Percentiles rank a stretch among this genome's conserved stretches.
Conservation (phyloP, 2,888 invertebrate genomes). For the Tetrapedia diversipes region DNA sequence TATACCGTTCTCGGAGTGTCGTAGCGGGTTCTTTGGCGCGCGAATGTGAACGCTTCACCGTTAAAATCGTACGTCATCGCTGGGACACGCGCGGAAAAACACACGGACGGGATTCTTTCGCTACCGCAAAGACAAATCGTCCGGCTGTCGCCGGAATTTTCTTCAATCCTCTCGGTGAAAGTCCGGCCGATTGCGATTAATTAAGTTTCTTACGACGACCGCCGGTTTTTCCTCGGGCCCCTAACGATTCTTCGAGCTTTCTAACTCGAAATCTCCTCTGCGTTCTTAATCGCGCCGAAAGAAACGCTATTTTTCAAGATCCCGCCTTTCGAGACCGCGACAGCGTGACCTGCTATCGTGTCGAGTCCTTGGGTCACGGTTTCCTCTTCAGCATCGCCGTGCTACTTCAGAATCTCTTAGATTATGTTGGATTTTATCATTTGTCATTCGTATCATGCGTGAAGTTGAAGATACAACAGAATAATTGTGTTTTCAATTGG, state of each 20-base stretch:
- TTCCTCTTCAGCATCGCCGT: too few relatives aligned
- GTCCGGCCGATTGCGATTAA: slow-evolving; percentile 29
- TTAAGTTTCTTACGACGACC: slow-evolving; percentile 13
- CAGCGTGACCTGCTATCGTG: too few relatives aligned
- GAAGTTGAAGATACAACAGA: too few relatives aligned
- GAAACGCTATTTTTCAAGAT: neutral
- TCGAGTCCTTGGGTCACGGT: too few relatives aligned
- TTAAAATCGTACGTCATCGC: slow-evolving; percentile 51
- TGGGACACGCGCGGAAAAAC: slow-evolving; percentile 7
- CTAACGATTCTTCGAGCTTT: neutral
- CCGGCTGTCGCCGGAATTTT: slow-evolving; percentile 21
- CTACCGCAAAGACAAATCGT: slow-evolving; percentile 40
- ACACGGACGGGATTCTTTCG: slow-evolving; percentile 1
- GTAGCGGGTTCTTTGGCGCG: neutral
- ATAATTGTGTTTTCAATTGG: too few relatives aligned
- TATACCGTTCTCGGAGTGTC: slow-evolving; percentile 28
- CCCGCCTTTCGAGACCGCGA: neutral
- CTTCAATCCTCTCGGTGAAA: slow-evolving; percentile 20
- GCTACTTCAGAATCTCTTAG: too few relatives aligned
- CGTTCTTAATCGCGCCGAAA: neutral
- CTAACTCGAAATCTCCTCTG: neutral
- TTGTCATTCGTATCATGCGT: too few relatives aligned
- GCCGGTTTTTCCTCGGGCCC: neutral
- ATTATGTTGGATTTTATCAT: too few relatives aligned
- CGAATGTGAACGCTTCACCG: slow-evolving; percentile 30